A percentile compares a stretch with the other conserved stretches of the same genome.
phyloP scores from a whole-genome alignment of 2,113 vertebrate species.

The Dipodomys stephensi region DNA sequence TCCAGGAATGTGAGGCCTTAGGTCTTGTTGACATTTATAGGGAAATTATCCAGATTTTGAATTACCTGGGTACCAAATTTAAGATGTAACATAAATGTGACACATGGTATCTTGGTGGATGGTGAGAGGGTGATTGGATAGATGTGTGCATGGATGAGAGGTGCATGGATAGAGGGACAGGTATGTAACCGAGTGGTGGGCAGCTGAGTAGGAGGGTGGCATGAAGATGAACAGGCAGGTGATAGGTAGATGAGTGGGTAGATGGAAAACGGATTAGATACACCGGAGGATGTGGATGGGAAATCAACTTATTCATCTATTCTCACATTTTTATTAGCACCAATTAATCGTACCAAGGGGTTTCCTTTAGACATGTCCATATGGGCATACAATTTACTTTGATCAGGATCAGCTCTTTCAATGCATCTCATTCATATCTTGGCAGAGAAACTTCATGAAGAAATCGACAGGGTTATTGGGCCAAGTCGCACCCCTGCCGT shows the following conservation, averaged over 20 bases:
- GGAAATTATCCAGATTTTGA: neutral
- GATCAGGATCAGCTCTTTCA: neutral
- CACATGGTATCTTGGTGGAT: neutral
- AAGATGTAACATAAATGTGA: neutral
- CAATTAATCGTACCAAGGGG: no score
- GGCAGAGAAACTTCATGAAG: conserved; percentile 80
- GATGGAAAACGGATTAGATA: neutral
- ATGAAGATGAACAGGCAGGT: no score
- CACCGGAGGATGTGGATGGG: no score
- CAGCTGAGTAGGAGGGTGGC: neutral
- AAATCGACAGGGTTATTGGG: conserved; percentile 81
- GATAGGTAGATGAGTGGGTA: no score
- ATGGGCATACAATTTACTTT: no score
- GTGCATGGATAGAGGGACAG: neutral
- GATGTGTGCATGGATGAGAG: neutral
- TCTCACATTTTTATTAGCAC: no score
- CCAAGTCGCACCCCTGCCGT: conserved; percentile 55
- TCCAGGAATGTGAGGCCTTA: neutral
- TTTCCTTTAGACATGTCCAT: no score
- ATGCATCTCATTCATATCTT: neutral
- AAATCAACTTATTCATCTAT: no score
- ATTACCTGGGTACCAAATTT: neutral
- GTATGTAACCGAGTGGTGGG: no score
- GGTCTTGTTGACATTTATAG: neutral
- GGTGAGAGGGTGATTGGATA: no score